Evolutionary conservation across 2,113 vertebrate genomes (phyloP).

Genomic region (Brachirus orientalis): DNA sequence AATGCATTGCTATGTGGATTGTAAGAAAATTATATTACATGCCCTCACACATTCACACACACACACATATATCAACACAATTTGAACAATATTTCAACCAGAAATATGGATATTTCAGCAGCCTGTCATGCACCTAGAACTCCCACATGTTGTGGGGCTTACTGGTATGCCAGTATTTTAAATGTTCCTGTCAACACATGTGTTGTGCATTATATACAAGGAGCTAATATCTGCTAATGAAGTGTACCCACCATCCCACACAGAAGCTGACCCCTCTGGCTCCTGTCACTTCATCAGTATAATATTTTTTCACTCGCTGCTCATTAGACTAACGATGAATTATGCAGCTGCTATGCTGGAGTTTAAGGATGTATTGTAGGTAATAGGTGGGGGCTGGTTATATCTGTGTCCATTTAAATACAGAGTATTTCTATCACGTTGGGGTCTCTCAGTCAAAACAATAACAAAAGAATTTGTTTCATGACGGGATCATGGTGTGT

Average conservation of each 20-base stretch:
- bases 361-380: slow-evolving; percentile 39
- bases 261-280: slow-evolving; percentile 54
- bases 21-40: slow-evolving; percentile 49
- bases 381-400: no score
- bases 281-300: slow-evolving; percentile 56
- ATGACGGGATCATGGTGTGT: no score
- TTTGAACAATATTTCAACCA: neutral
- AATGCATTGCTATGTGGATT: slow-evolving; percentile 62
- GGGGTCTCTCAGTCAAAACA: no score
- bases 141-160: slow-evolving; percentile 18
- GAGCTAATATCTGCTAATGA: slow-evolving; percentile 49
- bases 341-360: slow-evolving; percentile 54
- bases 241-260: slow-evolving; percentile 54
- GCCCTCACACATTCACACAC: neutral
- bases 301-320: slow-evolving; percentile 56
- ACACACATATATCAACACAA: no score
- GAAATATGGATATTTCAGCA: slow-evolving; percentile 7
- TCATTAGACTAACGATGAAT: slow-evolving; percentile 65
- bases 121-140: no score
- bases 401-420: no score
- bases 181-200: slow-evolving; percentile 21
- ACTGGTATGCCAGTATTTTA: slow-evolving; percentile 22
- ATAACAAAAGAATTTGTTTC: no score
- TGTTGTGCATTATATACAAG: slow-evolving; percentile 42
- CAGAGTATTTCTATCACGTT: no score